Percentiles rank a stretch among this genome's conserved stretches.
Conservation (phyloP, 64 coral and sea anemone genomes). For the Montipora sp. region DNA sequence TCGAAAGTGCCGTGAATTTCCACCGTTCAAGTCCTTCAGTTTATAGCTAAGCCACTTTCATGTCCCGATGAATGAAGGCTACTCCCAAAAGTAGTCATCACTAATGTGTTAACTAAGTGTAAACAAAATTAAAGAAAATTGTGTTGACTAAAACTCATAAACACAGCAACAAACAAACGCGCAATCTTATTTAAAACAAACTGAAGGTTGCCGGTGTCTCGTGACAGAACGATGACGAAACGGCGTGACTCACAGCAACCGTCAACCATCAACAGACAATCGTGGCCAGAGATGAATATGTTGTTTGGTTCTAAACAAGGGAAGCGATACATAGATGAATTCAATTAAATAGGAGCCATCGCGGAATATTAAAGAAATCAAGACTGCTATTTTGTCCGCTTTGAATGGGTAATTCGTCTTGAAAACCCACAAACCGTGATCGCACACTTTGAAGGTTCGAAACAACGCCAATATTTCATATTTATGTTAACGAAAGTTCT, state of each 20-base stretch:
- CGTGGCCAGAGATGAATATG: neutral
- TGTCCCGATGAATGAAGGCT: too few species aligned
- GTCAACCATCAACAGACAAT: neutral
- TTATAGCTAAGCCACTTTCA: too few species aligned
- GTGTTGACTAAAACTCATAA: neutral
- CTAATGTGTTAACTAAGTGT: too few species aligned
- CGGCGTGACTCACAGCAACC: neutral
- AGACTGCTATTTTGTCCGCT: neutral
- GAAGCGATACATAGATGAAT: neutral
- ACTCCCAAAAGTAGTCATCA: too few species aligned
- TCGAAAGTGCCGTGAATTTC: too few species aligned
- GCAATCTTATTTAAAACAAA: neutral
- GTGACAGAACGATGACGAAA: neutral
- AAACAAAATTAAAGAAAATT: too few species aligned
- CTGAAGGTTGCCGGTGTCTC: neutral
- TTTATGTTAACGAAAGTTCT: neutral
- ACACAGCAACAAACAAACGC: neutral
- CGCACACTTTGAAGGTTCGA: too few species aligned
- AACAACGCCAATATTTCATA: neutral
- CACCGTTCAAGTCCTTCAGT: too few species aligned
- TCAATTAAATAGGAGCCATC: neutral
- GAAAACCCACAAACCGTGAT: neutral
- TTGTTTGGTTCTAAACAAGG: neutral
- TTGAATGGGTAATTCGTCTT: neutral
- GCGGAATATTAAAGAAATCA: neutral